Evolutionary conservation across 2,888 invertebrate species (phyloP).

Genomic region (Campopleginae sp.): DNA sequence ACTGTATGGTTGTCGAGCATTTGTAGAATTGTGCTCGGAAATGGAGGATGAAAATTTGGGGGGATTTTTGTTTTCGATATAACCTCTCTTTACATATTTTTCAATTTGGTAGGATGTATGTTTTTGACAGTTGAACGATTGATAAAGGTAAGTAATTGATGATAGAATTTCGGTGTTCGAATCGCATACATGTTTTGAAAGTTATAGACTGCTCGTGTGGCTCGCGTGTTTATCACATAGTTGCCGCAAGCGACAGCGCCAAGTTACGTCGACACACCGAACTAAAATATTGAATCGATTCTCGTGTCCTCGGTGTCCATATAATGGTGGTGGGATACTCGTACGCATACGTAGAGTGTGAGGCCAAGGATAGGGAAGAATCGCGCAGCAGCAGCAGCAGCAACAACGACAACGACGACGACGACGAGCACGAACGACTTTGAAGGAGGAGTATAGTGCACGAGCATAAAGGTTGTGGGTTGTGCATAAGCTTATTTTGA

Average conservation of each 20-base stretch:
- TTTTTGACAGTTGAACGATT: neutral
- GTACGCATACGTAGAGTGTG: constrained; percentile 49
- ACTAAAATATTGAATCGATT: constrained; percentile 81
- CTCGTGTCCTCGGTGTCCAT: constrained; percentile 67
- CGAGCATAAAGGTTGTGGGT: constrained; percentile 36
- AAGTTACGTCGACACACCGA: constrained; percentile 67
- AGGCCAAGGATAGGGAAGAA: constrained; percentile 44
- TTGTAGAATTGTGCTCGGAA: neutral
- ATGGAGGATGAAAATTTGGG: neutral
- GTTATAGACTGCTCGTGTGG: neutral
- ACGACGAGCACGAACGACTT: constrained; percentile 22
- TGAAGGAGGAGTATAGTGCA: constrained; percentile 16
- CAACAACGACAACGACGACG: constrained; percentile 32
- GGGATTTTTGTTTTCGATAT: neutral
- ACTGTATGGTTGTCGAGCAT: neutral
- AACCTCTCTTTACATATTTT: neutral
- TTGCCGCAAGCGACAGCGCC: constrained; percentile 18
- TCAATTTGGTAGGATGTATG: neutral
- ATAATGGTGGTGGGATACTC: constrained; percentile 57
- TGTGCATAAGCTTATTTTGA: neutral
- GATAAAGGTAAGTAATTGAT: neutral
- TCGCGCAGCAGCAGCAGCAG: constrained; percentile 44
- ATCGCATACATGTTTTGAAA: neutral
- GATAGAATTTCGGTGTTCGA: neutral
- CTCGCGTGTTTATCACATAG: neutral